Percentiles rank a stretch among this genome's conserved stretches.
Evolutionary conservation across 1,140 invertebrate species (phyloP).

Genomic region (Drosophila pseudoananassae): DNA sequence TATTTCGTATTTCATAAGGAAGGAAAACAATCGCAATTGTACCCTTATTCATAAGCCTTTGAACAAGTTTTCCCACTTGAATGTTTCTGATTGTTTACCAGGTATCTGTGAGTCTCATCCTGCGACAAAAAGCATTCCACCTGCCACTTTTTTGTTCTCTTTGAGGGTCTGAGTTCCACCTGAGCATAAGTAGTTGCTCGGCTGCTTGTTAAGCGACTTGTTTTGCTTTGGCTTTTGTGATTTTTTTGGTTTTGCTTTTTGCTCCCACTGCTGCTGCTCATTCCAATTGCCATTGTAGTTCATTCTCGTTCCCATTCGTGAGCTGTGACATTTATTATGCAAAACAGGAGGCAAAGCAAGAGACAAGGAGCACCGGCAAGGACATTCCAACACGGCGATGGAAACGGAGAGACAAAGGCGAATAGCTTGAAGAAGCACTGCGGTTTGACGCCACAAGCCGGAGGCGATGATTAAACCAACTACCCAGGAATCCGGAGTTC

Average conservation of each 20-base stretch:
- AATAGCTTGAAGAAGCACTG: constrained; percentile 20
- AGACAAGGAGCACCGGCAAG: constrained; percentile 45
- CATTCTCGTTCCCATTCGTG: constrained; percentile 45
- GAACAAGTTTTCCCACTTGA: not conserved
- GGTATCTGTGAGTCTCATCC: not conserved
- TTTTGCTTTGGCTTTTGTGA: constrained; percentile 30
- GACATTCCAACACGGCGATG: not conserved
- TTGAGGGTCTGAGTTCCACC: constrained; percentile 35
- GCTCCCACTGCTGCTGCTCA: constrained; percentile 14
- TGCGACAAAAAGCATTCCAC: not conserved
- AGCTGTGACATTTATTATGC: constrained; percentile 75
- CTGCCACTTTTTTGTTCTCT: constrained; percentile 17
- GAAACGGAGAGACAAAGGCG: not conserved
- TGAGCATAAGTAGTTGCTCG: constrained; percentile 72
- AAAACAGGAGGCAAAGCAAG: constrained; percentile 66
- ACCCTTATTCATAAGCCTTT: not conserved
- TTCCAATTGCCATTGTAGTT: constrained; percentile 59
- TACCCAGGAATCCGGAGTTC: constrained; percentile 19
- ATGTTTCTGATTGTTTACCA: not conserved
- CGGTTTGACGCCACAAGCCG: constrained; percentile 40
- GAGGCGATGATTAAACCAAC: constrained; percentile 58
- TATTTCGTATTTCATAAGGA: too few relatives aligned
- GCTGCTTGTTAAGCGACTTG: constrained; percentile 67
- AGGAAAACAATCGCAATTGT: too few relatives aligned
- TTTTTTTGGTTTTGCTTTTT: constrained; percentile 1